Evolutionary conservation across 2,888 invertebrate genomes (phyloP), one percentile per base, ranked within the genome.

Genomic region (Digitonthophagus gazella): DNA sequence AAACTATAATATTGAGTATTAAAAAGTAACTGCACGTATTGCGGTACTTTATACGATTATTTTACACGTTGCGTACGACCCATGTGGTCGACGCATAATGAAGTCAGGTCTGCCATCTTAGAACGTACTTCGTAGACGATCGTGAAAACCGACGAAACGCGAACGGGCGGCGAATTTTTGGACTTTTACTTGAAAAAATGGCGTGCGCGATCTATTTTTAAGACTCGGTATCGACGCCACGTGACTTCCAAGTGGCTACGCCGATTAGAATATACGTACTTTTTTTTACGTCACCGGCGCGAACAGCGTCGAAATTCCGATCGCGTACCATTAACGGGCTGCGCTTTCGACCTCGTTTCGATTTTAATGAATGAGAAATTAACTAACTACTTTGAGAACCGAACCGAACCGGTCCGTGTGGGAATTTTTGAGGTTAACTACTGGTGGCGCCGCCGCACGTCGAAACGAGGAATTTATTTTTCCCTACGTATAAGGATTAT

Each of bases 21-120:
- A 57, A 61, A 69, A 56, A 64, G 20, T 67, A 57, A 69, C 64
- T 65, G 58, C 61, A 22, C 63, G 58, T 64, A 66, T 64, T 58
- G 54, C 58, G 65, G 18, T 44, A 64, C 67, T 65, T 67, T 18
- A n/a, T 28, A 67, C 69, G 67, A 72, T 71, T 69, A 69, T 71
- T 76, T 74, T 76, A 80, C 79, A 82, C 82, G 80, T 81, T 80
- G 83, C 82, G 82, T 80, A 78, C 83, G 83, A 83, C 82, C 83
- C 82, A 83, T 83, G 83, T 80, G 83, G 83, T 80, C 83, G 82
- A 80, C 83, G 82, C 83, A 78, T 77, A 81, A 79, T 80, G 78
- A 79, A 78, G 75, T 73, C 72, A 66, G 56, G 77, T 74, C 79
- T 77, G 81, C 82, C 81, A 81, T 81, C 75, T 82, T 82, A 72